Evolutionary conservation across 1,140 invertebrate genomes (phyloP).

Genomic region (Lepidurus packardi): DNA sequence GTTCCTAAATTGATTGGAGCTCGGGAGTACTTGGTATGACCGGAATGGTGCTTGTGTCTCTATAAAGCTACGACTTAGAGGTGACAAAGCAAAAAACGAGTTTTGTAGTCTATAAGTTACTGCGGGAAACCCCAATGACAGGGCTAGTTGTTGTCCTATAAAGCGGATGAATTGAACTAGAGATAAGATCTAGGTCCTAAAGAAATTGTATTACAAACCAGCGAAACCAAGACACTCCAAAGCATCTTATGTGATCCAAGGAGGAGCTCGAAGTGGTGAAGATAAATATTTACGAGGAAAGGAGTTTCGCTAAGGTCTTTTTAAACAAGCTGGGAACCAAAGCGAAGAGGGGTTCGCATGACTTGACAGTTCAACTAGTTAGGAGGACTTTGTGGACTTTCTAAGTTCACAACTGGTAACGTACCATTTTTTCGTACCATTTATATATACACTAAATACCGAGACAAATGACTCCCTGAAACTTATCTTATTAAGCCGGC

Average conservation of each 20-base stretch:
- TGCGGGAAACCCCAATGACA: too few relatives aligned
- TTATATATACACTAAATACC: neutral
- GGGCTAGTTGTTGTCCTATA: too few relatives aligned
- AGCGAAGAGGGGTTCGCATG: slow-evolving; percentile 13
- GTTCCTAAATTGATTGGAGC: neutral
- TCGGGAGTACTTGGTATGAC: neutral
- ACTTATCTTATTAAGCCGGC: neutral
- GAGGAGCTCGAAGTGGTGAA: neutral
- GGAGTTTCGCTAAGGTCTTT: slow-evolving; percentile 6
- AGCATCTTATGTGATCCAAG: neutral
- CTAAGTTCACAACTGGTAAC: too few relatives aligned
- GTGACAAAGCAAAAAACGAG: neutral
- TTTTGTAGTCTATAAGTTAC: neutral
- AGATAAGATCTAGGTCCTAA: neutral
- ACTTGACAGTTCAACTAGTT: neutral
- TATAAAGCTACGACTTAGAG: neutral
- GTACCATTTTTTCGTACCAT: neutral
- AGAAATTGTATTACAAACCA: neutral
- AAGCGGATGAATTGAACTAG: too few relatives aligned
- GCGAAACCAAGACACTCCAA: neutral
- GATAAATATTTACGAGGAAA: slow-evolving; percentile 7
- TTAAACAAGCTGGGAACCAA: slow-evolving; percentile 11
- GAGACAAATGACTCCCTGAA: neutral
- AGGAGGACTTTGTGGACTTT: too few relatives aligned
- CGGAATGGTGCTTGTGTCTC: neutral